Evolutionary conservation across 2,113 vertebrate genomes (phyloP), one percentile per base, ranked within the genome.

Genomic region (Chloropsis hardwickii): DNA sequence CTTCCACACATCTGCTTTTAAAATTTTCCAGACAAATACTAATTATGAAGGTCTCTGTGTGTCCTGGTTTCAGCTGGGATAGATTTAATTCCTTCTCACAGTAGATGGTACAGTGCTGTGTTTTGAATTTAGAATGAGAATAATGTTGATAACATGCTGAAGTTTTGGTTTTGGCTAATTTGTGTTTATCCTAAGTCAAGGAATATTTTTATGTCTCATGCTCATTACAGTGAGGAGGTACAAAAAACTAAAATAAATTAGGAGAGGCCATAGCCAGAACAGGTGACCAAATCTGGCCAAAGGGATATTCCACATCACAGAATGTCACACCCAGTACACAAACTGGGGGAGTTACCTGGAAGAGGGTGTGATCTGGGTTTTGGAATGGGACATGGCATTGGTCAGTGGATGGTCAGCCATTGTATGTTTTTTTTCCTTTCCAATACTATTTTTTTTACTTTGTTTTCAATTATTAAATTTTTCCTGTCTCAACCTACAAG

Each of bases 1-100:
- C 56, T 85, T 86, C 70, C 73, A 66, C 29, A 67, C 64, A 65
- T 89, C 61, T 81, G 65, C 10, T 89, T 86, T 89, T 84, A 71
- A 86, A 84, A 62, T 84, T 78, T 87, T 29, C 51, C 69, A 84
- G 69, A 66, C 10, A 86, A 86, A 81, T 50, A 60, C 18, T 27
- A 42, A 42, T 66, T 89, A 91, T 50, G 39, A 71, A 88, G 54
- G 70, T 92, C 29, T 89, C 13, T 60, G 24, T 39, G 15, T 66
- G 39, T 67, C 45, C 61, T 60, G n/a, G 24, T 60, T 47, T 82
- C 61, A 67, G 11, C 29, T 53, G 70, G 14, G 25, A 45, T 40
- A 66, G n/a, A 60, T 58, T 60, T 67, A 67, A 67, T n/a, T 60
- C 53, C 16, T 60, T 51, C 23, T 47, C 20, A 29, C 10, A 74